Base-by-base conservation (phyloP, 1,140 invertebrate species). In the Bombus pascuorum region DNA sequence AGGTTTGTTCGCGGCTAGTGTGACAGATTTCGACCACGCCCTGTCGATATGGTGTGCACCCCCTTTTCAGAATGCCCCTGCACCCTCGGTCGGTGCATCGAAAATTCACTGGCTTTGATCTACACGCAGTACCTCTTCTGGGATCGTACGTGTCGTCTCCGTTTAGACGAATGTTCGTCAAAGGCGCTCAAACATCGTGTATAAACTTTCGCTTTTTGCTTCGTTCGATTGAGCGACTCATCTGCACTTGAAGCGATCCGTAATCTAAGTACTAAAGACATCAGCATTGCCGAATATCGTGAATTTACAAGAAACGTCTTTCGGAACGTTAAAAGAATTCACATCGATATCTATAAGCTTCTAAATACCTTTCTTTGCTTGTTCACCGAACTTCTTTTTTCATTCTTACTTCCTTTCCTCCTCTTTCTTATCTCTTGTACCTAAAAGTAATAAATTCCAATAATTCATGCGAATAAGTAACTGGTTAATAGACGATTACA, bases 11-110 rank as follows among this genome's bases (percentile, higher is more conserved):
- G 92, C 89, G 93, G 94, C 93, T 92, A 94, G 92, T 95, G 93
- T 95, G 94, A 95, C 95, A 95, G 95, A 95, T 95, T 95, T 95
- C 91, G 93, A 93, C 95, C 95, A 95, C 95, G 95, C 95, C 95
- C 94, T 90, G 91, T 93, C 94, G 94, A 95, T 95, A 94, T 95
- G 93, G 91, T 93, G 90, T 90, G 72, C 78, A 85, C 85, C 87
- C 89, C 78, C 87, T 86, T 87, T 86, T 82, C 82, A 82, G 87
- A 42, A 81, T 82, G 83, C 84, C 79, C 87, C 87, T 80, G 71
- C 44, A 86, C 78, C 81, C 81, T 80, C 53, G 77, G 76, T 59
- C 80, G 59, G 65, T 73, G 68, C 80, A 86, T 90, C 88, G 76
- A 66, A 86, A 90, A 90, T 90, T 86, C 85, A 42, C 62, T 32